Evolutionary conservation across 2,888 invertebrate genomes (phyloP).

Genomic region (Dasypolia templi): DNA sequence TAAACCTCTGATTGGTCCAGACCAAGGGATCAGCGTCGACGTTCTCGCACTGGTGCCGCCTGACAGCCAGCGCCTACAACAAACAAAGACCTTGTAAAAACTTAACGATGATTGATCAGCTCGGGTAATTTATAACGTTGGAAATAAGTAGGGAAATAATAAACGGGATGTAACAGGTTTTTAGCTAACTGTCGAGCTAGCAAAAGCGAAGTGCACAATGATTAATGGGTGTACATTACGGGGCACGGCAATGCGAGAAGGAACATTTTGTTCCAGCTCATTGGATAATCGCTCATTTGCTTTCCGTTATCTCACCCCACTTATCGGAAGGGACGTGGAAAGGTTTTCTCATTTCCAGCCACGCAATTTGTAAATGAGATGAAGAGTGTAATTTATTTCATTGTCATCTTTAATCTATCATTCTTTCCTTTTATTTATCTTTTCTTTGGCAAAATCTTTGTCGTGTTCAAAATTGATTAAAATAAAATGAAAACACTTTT

Average conservation of each 20-base stretch:
- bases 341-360: slow-evolving; percentile 67
- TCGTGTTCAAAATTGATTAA: not conserved
- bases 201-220: slow-evolving; percentile 73
- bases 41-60: slow-evolving; percentile 96
- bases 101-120: slow-evolving; percentile 71
- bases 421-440: slow-evolving; percentile 26
- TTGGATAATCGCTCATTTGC: slow-evolving; percentile 81
- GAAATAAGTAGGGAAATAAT: slow-evolving; percentile 71
- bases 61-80: slow-evolving; percentile 94
- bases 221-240: slow-evolving; percentile 82
- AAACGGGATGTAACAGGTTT: slow-evolving; percentile 76
- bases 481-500: not conserved
- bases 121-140: slow-evolving; percentile 69
- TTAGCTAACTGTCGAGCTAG: slow-evolving; percentile 70
- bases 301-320: slow-evolving; percentile 74
- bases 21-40: slow-evolving; percentile 97
- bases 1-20: slow-evolving; percentile 98
- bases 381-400: slow-evolving; percentile 59
- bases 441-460: not conserved
- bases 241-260: slow-evolving; percentile 67
- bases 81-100: slow-evolving; percentile 73
- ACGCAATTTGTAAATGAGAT: slow-evolving; percentile 65
- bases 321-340: slow-evolving; percentile 73
- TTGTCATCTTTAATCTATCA: slow-evolving; percentile 47
- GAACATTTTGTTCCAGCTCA: slow-evolving; percentile 78